Conservation (phyloP, 2,888 invertebrate genomes). For the Scaptomyza cyrtandrae region DNA sequence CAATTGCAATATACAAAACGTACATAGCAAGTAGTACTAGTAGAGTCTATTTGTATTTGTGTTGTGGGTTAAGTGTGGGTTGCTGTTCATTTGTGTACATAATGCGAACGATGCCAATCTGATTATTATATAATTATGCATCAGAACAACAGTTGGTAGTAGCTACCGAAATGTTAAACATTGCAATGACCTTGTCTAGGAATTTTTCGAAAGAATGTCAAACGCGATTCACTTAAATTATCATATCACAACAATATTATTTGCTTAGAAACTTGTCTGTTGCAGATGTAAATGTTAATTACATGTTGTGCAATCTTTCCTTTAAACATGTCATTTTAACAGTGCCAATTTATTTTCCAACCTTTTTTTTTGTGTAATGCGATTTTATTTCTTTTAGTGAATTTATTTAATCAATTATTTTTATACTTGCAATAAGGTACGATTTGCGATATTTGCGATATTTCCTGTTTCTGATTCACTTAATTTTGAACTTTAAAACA, state of each 20-base stretch:
- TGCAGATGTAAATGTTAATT: not conserved
- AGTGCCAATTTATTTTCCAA: not conserved
- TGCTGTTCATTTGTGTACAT: slow-evolving; percentile 6
- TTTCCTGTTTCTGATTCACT: slow-evolving; percentile 15
- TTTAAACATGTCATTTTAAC: not conserved
- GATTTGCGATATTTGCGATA: slow-evolving; percentile 3
- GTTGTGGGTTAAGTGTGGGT: slow-evolving; percentile 2
- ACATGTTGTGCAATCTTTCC: not conserved
- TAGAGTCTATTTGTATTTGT: slow-evolving; percentile 5
- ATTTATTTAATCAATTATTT: not conserved
- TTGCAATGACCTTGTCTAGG: slow-evolving; percentile 14
- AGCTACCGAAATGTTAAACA: slow-evolving; percentile 39
- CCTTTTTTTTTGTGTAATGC: not conserved
- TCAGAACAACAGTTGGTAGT: slow-evolving; percentile 1
- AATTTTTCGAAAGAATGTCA: not conserved
- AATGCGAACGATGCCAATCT: slow-evolving; percentile 29
- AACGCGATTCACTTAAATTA: not conserved
- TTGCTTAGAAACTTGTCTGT: not conserved
- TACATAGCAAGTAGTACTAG: slow-evolving; percentile 1
- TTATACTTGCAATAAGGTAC: not conserved
- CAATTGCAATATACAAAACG: slow-evolving; percentile 16
- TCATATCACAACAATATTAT: not conserved
- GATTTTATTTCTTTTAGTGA: too few relatives aligned
- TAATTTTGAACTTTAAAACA: not conserved
- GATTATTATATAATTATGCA: slow-evolving; percentile 37